Conservation (phyloP, 2,113 vertebrate genomes). For the Semnornis frantzii region DNA sequence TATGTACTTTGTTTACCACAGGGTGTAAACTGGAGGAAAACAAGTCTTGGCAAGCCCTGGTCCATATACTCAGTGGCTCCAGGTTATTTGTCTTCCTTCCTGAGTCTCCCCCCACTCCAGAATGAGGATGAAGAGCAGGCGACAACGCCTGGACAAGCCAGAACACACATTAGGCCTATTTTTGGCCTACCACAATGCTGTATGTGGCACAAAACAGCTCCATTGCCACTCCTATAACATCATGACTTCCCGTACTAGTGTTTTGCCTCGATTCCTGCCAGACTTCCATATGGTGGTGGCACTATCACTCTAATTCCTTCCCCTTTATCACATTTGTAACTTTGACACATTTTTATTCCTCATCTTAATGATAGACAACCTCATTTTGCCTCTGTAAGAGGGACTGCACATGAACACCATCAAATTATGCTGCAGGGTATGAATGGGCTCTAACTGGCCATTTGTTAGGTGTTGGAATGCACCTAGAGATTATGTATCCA, state of each 20-base stretch:
- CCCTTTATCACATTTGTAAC: not conserved
- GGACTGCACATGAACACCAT: accelerated
- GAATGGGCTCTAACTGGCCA: accelerated
- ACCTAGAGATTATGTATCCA: too few species aligned
- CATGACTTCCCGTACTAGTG: not conserved
- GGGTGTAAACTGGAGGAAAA: too few species aligned
- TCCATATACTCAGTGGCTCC: too few species aligned
- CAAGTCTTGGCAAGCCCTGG: too few species aligned
- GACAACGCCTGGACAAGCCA: too few species aligned
- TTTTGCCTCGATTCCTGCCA: not conserved
- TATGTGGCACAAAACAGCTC: not conserved
- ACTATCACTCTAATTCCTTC: accelerated
- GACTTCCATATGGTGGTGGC: not conserved
- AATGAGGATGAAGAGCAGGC: too few species aligned
- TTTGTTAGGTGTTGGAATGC: not conserved
- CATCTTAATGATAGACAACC: not conserved
- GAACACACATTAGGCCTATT: too few species aligned
- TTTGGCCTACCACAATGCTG: too few species aligned
- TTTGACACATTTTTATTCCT: not conserved
- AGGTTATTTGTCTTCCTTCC: too few species aligned
- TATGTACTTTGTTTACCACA: too few species aligned
- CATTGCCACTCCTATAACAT: accelerated
- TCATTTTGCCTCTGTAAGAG: not conserved
- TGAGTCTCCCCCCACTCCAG: too few species aligned
- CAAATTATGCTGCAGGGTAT: not conserved